Evolutionary conservation across 1,140 invertebrate genomes (phyloP).

Genomic region (Triops longicaudatus): DNA sequence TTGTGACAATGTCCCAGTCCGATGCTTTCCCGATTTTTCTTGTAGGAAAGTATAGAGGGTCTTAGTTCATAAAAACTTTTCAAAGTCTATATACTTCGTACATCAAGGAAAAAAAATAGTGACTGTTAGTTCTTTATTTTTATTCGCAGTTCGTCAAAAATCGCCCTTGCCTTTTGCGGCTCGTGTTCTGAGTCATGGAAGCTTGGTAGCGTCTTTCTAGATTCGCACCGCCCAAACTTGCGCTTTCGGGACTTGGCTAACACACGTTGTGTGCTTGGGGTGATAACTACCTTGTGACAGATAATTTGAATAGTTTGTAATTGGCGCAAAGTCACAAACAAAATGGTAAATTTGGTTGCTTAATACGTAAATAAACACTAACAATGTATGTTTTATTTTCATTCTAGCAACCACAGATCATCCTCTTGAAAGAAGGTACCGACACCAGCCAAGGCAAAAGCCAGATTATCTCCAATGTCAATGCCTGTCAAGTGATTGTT

Average conservation of each 20-base stretch:
- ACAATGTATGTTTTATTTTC: conserved; percentile 28
- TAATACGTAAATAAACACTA: background rate
- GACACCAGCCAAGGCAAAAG: conserved; percentile 91
- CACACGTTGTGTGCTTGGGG: background rate
- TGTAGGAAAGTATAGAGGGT: too few species aligned
- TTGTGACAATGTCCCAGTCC: too few species aligned
- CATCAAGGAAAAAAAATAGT: too few species aligned
- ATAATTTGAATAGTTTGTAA: background rate
- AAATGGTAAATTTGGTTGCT: background rate
- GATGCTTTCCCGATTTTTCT: too few species aligned
- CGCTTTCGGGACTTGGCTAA: background rate
- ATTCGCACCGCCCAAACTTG: background rate
- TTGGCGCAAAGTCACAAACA: background rate
- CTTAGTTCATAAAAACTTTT: too few species aligned
- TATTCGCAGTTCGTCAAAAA: too few species aligned
- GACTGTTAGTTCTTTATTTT: too few species aligned
- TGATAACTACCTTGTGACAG: background rate
- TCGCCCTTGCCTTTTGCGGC: background rate
- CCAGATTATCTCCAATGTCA: conserved; percentile 96
- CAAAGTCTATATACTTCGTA: too few species aligned
- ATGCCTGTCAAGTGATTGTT: conserved; percentile 93
- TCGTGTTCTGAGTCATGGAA: background rate
- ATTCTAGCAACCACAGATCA: conserved; percentile 90
- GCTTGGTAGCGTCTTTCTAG: conserved; percentile 7
- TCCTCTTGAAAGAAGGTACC: conserved; percentile 95